A percentile compares a stretch with the other conserved stretches of the same genome.
These are phyloP conservation scores for Pocillopora meandrina DNA, from an alignment of 92 coral and sea anemone genomes.

Conservation along the genomic window DNA sequence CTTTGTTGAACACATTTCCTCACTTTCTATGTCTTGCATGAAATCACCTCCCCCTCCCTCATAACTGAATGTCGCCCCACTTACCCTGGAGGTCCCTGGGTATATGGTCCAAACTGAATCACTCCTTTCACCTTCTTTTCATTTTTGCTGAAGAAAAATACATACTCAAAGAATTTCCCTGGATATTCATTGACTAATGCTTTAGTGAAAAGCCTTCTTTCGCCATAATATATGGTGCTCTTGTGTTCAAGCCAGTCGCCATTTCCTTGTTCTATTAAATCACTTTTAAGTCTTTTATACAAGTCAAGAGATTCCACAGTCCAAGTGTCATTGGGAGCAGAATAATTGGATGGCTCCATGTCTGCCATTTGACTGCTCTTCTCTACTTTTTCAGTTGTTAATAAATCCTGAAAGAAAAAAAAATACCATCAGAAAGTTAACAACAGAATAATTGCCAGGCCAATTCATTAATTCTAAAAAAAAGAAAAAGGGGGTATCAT, in stretches of 20 bases:
- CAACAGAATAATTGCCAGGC: too few species aligned
- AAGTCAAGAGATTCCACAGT: slow-evolving; percentile 51
- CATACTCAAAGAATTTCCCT: slow-evolving; percentile 82
- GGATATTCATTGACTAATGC: slow-evolving; percentile 45
- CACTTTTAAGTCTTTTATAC: slow-evolving; percentile 56
- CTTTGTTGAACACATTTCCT: too few species aligned
- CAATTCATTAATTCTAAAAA: too few species aligned
- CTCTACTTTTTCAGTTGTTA: slow-evolving; percentile 25
- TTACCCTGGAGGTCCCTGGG: slow-evolving; percentile 83
- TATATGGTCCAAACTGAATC: slow-evolving; percentile 84
- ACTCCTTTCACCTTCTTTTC: slow-evolving; percentile 69
- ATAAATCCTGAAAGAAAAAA: slow-evolving; percentile 21
- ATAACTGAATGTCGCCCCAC: neutral
- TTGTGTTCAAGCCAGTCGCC: slow-evolving; percentile 60
- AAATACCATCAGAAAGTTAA: neutral
- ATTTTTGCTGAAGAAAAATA: slow-evolving; percentile 55
- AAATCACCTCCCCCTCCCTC: too few species aligned
- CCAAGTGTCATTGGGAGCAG: slow-evolving; percentile 76
- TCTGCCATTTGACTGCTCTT: slow-evolving; percentile 17
- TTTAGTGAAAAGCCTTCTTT: slow-evolving; percentile 55
- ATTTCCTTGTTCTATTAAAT: slow-evolving; percentile 48
- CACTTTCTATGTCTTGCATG: too few species aligned
- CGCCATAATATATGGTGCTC: slow-evolving; percentile 30
- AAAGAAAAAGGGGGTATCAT: too few species aligned
- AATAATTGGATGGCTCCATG: slow-evolving; percentile 32